Evolutionary conservation across 2,797 vertebrate genomes (phyloP), one percentile per base, ranked within the genome.

Genomic region (Sebastes kiyomatsui): DNA sequence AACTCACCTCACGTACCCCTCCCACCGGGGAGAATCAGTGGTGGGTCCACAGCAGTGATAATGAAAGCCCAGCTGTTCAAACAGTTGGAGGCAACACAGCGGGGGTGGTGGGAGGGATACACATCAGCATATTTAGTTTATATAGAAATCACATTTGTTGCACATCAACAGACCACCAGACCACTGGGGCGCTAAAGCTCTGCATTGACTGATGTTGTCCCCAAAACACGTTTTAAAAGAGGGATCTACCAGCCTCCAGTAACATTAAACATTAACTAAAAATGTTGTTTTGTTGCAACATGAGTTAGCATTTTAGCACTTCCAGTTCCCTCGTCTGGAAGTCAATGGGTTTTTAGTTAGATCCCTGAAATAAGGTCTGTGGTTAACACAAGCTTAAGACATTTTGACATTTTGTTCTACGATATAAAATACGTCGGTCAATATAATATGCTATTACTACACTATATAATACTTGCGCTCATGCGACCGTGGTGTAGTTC

Each of bases 41-140:
- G 90, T 83, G 88, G 87, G 88, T 91, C 91, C 74, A 35, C 67
- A 30, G 87, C 75, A 18, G 55, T 89, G 88, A 92, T 92, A 92
- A 92, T 92, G 89, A 90, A 88, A 80, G 65, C 74, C 87, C 90
- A 92, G 92, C 89, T 93, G 88, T 92, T 93, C 81, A 90, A 87
- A 92, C 88, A 90, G 86, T 85, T 73, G 79, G 80, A 60, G 46
- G 79, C 71, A 76, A 33, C 27, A 35, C 73, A 59, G 80, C 2
- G 61, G 83, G 86, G 82, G 74, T 11, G 35, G 68, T 10, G n/a
- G 56, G 59, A 69, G 70, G 59, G 28, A 72, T 20, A 61, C 80
- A 88, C 80, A 88, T 87, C 88, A 59, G 84, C 78, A 83, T 84
- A 80, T 89, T 86, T 77, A 82, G 64, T 64, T 78, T 67, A 73